These are phyloP conservation scores for Miniopterus natalensis DNA, from an alignment of 2,113 vertebrate genomes.

Conservation along the genomic window DNA sequence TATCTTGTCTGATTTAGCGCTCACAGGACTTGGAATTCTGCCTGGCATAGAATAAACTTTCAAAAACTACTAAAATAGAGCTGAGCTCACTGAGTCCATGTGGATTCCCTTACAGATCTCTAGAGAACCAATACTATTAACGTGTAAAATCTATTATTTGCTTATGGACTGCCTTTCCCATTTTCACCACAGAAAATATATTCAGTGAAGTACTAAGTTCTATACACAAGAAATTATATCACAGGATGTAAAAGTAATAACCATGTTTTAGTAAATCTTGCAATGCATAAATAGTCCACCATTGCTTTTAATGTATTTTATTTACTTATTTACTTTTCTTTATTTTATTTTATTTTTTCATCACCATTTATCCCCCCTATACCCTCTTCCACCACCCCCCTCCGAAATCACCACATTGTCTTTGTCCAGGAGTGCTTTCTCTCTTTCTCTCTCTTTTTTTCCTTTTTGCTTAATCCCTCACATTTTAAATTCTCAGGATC, in stretches of 20 bases:
- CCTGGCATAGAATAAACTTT: background rate
- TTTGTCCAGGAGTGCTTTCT: background rate
- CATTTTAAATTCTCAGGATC: background rate
- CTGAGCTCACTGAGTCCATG: background rate
- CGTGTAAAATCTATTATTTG: background rate
- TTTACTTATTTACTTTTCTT: background rate
- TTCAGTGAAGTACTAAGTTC: background rate
- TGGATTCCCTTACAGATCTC: background rate
- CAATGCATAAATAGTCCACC: background rate
- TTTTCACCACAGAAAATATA: background rate
- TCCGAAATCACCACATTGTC: background rate
- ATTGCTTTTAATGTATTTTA: background rate
- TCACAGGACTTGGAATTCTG: background rate
- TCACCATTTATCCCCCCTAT: background rate
- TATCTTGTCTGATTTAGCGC: background rate
- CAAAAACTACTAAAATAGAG: constrained; percentile 4
- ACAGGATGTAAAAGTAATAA: background rate
- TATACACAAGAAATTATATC: background rate
- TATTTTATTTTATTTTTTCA: background rate
- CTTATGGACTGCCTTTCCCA: background rate
- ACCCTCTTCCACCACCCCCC: background rate
- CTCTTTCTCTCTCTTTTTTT: background rate
- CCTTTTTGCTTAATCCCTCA: background rate
- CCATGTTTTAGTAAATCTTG: background rate
- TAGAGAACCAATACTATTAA: constrained; percentile 25